Conservation (phyloP, 2,113 vertebrate genomes). For the Pelvicachromis taeniatus region DNA sequence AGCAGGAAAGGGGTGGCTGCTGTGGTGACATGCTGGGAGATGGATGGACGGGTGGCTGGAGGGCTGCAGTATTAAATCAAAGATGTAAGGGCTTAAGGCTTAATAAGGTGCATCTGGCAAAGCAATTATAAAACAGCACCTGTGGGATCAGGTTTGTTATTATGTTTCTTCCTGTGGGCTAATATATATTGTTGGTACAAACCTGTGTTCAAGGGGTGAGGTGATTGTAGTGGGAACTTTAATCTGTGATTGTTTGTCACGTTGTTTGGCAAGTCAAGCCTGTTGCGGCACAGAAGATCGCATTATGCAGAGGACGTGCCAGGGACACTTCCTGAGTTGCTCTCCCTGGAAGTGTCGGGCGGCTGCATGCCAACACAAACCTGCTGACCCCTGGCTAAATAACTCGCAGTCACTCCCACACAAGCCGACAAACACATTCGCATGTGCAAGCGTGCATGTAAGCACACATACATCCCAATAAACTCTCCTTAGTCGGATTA, state of each 20-base stretch:
- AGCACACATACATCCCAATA: not conserved
- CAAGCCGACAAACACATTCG: slow-evolving; percentile 1
- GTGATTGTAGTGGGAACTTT: not conserved
- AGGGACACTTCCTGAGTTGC: slow-evolving; percentile 63
- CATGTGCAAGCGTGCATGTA: not conserved
- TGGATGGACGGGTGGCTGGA: not conserved
- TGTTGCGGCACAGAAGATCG: slow-evolving; percentile 18
- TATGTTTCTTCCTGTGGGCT: not conserved
- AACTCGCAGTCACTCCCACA: slow-evolving; percentile 23
- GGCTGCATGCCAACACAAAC: slow-evolving; percentile 58
- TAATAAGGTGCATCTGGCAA: not conserved
- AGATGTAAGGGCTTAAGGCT: not conserved
- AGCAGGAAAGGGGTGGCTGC: not conserved
- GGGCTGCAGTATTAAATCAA: not conserved
- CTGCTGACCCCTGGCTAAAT: slow-evolving; percentile 56
- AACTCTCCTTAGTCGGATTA: not conserved
- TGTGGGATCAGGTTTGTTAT: not conserved
- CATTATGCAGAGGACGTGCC: slow-evolving; percentile 36
- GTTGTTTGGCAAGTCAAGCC: slow-evolving; percentile 26
- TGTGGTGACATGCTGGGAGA: not conserved
- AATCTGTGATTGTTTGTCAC: slow-evolving; percentile 40
- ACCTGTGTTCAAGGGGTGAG: not conserved
- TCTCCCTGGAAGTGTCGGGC: slow-evolving; percentile 46
- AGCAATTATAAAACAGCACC: slow-evolving; percentile 4
- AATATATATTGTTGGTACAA: not conserved